phyloP scores from a whole-genome alignment of 2,888 invertebrate species.

The Chrysotoxum bicinctum region DNA sequence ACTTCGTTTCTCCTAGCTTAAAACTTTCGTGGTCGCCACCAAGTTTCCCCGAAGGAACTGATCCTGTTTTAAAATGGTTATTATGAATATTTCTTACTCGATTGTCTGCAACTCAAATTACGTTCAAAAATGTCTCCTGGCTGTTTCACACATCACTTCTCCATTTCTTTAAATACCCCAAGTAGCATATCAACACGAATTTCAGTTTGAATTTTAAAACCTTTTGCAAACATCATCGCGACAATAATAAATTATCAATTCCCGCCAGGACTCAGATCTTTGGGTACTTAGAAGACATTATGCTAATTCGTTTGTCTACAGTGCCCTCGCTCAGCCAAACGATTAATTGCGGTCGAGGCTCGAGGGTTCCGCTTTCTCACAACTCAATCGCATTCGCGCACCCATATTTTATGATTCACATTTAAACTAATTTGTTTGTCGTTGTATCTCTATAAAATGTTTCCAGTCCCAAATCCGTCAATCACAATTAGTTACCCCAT shows the following conservation, averaged over 20 bases:
- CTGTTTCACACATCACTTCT: no score
- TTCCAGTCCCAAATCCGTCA: constrained; percentile 76
- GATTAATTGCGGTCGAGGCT: constrained; percentile 62
- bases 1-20: no score
- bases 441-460: constrained; percentile 36
- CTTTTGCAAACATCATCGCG: constrained; percentile 10
- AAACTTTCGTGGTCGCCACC: no score
- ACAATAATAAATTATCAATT: constrained; percentile 31
- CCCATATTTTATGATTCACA: constrained; percentile 45
- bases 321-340: constrained; percentile 27
- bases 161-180: background rate
- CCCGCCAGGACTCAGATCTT: constrained; percentile 24
- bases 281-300: constrained; percentile 60
- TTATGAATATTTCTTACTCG: no score
- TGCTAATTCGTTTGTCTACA: constrained; percentile 55
- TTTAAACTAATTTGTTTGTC: constrained; percentile 56
- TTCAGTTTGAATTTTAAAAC: constrained; percentile 24
- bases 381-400: constrained; percentile 53
- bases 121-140: no score
- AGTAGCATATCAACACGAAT: background rate
- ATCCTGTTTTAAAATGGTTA: no score
- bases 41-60: no score
- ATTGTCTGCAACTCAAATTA: no score
- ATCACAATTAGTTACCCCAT: constrained; percentile 79
- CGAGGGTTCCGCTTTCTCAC: constrained; percentile 51